Conservation (phyloP, 2,797 vertebrate genomes). For the Galagoides demidoff region DNA sequence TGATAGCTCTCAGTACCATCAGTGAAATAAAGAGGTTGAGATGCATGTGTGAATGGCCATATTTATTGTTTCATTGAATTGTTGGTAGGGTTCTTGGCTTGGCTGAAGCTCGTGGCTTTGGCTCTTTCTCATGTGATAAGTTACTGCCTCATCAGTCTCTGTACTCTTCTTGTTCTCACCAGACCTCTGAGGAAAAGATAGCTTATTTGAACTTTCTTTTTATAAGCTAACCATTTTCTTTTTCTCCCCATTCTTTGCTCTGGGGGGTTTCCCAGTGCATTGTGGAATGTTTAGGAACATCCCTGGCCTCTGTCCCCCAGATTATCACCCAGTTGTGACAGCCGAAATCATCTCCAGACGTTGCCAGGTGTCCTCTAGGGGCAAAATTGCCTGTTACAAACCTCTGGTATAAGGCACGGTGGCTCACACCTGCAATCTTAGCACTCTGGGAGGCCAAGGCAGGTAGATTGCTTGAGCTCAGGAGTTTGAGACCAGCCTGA, state of each 20-base stretch:
- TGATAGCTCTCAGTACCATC: background rate
- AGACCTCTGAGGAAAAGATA: background rate
- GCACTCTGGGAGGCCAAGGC: no score
- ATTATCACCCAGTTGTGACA: background rate
- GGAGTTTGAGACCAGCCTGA: no score
- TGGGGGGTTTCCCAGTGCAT: background rate
- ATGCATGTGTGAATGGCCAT: no score
- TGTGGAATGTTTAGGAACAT: background rate
- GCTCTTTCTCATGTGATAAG: background rate
- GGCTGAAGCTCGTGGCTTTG: background rate
- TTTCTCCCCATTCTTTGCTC: background rate
- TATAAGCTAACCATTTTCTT: background rate
- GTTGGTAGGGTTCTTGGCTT: background rate
- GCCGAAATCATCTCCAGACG: background rate
- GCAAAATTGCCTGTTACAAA: background rate
- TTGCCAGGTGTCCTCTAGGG: background rate
- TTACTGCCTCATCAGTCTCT: background rate
- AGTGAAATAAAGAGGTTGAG: background rate
- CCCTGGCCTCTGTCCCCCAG: background rate
- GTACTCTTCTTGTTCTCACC: background rate
- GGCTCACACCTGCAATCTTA: no score
- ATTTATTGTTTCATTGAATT: background rate
- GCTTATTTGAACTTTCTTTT: background rate
- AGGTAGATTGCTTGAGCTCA: no score
- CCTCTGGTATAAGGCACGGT: background rate